Evolutionary conservation across 2,797 vertebrate genomes (phyloP).

Genomic region (Poeciliopsis gracilis): DNA sequence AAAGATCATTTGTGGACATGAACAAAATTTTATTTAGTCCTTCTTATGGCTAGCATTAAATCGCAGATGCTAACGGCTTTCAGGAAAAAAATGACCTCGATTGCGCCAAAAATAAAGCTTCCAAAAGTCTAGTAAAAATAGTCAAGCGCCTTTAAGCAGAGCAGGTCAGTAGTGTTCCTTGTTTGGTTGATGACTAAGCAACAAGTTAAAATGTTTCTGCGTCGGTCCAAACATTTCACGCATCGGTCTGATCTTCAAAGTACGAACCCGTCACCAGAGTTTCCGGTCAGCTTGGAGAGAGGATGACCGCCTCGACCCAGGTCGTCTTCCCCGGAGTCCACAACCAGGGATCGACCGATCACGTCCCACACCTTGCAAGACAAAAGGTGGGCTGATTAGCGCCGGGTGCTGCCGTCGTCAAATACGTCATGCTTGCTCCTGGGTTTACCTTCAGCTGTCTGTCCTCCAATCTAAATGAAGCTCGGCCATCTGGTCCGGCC

Average conservation of each 20-base stretch:
- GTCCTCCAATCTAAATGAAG: slow-evolving; percentile 87
- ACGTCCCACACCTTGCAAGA: slow-evolving; percentile 89
- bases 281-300: slow-evolving; percentile 87
- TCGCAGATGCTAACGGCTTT: neutral
- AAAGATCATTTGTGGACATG: neutral
- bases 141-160: neutral
- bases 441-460: slow-evolving; percentile 84
- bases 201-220: neutral
- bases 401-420: neutral
- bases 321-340: slow-evolving; percentile 88
- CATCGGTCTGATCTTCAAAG: neutral
- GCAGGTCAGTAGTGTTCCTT: neutral
- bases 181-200: neutral
- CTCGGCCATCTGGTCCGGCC: slow-evolving; percentile 81
- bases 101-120: neutral
- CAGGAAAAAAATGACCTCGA: neutral
- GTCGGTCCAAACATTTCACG: neutral
- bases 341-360: slow-evolving; percentile 91
- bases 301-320: slow-evolving; percentile 85
- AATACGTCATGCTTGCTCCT: slow-evolving; percentile 4
- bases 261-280: slow-evolving; percentile 87
- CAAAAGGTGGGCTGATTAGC: neutral
- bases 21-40: neutral
- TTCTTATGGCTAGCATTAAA: neutral
- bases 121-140: neutral